Evolutionary conservation across 2,888 invertebrate genomes (phyloP).

Genomic region (Thereva unica): DNA sequence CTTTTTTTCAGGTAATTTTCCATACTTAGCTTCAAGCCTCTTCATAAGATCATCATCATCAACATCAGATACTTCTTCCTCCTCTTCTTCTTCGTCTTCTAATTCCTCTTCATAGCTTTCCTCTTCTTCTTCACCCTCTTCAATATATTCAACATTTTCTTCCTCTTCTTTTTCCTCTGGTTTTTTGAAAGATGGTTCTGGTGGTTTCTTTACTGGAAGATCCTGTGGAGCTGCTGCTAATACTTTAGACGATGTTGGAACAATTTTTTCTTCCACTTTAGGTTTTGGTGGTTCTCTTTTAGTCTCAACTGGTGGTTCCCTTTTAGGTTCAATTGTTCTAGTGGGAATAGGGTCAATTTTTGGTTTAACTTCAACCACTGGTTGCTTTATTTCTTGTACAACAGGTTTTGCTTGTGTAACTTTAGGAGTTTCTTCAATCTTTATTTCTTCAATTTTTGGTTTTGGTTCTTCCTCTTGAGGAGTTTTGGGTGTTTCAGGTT

Average conservation of each 20-base stretch:
- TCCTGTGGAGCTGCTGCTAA: no score
- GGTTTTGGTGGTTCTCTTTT: constrained; percentile 47
- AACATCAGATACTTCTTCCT: constrained; percentile 63
- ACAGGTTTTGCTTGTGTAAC: constrained; percentile 11
- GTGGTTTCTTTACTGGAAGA: no score
- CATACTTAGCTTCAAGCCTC: constrained; percentile 74
- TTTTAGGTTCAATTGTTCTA: constrained; percentile 48
- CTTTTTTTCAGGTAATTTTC: constrained; percentile 64
- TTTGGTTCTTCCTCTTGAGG: constrained; percentile 39
- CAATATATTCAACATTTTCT: constrained; percentile 46
- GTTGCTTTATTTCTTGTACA: constrained; percentile 31
- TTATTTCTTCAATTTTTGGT: constrained; percentile 53
- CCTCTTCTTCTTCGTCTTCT: constrained; percentile 54
- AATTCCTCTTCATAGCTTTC: constrained; percentile 57
- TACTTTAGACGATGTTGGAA: background rate
- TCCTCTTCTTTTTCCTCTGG: constrained; percentile 40
- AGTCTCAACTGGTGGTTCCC: constrained; percentile 43
- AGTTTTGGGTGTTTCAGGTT: constrained; percentile 46
- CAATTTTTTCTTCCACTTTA: background rate
- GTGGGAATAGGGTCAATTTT: constrained; percentile 6
- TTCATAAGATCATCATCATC: constrained; percentile 72
- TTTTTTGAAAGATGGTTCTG: background rate
- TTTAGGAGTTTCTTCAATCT: constrained; percentile 48
- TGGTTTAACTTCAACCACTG: constrained; percentile 17
- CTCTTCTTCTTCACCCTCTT: constrained; percentile 50